phyloP scores from a whole-genome alignment of 53 echinoderm and acorn worm genomes.

The Glandiceps talaboti region DNA sequence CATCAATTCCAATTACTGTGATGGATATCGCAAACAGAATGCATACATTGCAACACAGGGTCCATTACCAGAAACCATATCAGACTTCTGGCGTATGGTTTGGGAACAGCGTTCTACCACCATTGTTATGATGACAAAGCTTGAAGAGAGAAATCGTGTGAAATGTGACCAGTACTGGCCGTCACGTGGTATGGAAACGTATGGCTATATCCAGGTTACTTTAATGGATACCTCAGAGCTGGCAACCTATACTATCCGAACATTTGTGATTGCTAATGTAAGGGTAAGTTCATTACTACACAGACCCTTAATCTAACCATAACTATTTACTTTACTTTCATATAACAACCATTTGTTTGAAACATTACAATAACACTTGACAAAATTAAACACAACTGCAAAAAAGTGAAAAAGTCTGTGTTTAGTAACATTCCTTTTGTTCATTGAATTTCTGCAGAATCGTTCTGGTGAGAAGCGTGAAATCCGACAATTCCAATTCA shows the following conservation, averaged over 20 bases:
- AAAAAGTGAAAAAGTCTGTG: no score
- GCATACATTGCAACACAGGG: constrained; percentile 98
- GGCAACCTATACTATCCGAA: constrained; percentile 83
- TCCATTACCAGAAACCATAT: constrained; percentile 85
- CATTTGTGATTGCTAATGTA: constrained; percentile 76
- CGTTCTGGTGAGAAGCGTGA: constrained; percentile 87
- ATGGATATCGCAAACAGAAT: constrained; percentile 94
- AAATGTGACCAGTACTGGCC: constrained; percentile 99
- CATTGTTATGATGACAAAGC: constrained; percentile 98
- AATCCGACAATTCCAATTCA: constrained; percentile 95
- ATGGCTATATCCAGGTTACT: constrained; percentile 84
- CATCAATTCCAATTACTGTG: constrained; percentile 98
- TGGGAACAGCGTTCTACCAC: constrained; percentile 94
- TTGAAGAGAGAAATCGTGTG: constrained; percentile 95
- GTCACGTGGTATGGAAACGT: constrained; percentile 70
- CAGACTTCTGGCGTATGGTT: constrained; percentile 95
- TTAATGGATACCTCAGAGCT: constrained; percentile 79
- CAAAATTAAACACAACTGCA: no score
- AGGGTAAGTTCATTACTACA: constrained; percentile 49
- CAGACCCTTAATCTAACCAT: no score
- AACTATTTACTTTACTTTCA: no score
- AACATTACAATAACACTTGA: no score
- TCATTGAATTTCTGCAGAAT: constrained; percentile 35
- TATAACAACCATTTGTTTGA: no score
- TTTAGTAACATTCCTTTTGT: no score